Conservation (phyloP, 2,113 vertebrate genomes). For the Campylorhamphus procurvoides region DNA sequence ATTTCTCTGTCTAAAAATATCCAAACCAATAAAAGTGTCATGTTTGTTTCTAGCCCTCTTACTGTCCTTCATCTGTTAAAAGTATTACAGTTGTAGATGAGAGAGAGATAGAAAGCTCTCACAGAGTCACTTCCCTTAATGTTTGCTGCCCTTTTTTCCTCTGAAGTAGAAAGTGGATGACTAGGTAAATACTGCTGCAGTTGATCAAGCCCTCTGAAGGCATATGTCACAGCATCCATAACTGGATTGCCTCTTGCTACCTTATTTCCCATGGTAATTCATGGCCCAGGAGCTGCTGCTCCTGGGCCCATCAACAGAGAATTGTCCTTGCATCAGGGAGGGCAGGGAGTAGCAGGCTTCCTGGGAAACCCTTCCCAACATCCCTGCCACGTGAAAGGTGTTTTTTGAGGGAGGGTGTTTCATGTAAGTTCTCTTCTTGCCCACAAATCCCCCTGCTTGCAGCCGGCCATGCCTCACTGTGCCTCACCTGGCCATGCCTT, state of each 20-base stretch:
- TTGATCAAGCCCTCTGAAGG: background rate
- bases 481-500: background rate
- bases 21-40: background rate
- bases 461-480: background rate
- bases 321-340: background rate
- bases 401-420: background rate
- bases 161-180: background rate
- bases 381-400: background rate
- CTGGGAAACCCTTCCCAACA: rapidly evolving
- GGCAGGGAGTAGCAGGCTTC: background rate
- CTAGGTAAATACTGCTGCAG: background rate
- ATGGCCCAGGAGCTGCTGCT: background rate
- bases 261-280: background rate
- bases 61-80: background rate
- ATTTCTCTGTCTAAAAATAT: background rate
- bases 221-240: background rate
- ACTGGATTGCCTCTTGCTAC: background rate
- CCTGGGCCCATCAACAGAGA: background rate
- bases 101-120: background rate
- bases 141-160: background rate
- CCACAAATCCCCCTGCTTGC: rapidly evolving
- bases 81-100: background rate
- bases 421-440: background rate
- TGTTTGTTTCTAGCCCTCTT: slow-evolving; percentile 7
- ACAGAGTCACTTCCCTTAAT: background rate